Percentiles rank a stretch among this genome's conserved stretches.
Conservation (phyloP, 2,113 vertebrate genomes). For the Chiloscyllium plagiosum region DNA sequence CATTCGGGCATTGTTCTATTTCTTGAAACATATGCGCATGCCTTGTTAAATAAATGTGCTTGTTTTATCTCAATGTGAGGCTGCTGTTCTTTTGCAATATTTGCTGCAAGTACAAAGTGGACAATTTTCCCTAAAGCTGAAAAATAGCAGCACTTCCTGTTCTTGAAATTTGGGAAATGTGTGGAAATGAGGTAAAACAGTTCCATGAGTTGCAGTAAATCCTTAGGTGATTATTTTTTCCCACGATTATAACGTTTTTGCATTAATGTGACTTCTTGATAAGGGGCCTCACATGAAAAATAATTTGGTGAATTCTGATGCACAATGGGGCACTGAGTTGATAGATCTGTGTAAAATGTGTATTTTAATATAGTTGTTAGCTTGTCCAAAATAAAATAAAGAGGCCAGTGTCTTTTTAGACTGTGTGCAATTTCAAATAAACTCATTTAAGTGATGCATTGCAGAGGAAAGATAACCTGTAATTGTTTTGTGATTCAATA, state of each 20-base stretch:
- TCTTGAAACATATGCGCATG: background rate
- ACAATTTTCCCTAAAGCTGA: constrained; percentile 8
- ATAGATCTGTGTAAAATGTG: background rate
- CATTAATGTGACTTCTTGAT: background rate
- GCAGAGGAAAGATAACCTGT: background rate
- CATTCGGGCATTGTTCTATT: background rate
- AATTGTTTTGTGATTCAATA: background rate
- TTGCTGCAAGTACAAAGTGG: background rate
- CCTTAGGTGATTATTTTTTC: background rate
- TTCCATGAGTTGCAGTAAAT: background rate
- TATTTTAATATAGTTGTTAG: background rate
- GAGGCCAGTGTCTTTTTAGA: background rate
- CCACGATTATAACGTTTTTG: background rate
- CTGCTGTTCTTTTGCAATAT: background rate
- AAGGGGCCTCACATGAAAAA: background rate
- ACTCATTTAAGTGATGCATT: background rate
- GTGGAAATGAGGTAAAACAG: background rate
- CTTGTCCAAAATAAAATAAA: background rate
- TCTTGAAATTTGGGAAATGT: background rate
- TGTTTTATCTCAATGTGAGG: background rate
- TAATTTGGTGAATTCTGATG: background rate
- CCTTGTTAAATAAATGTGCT: background rate
- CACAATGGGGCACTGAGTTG: no score
- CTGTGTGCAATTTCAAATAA: background rate
- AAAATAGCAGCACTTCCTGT: background rate